A percentile compares a stretch with the other conserved stretches of the same genome.
phyloP scores from a whole-genome alignment of 1,140 invertebrate species.

The Halesus radiatus region DNA sequence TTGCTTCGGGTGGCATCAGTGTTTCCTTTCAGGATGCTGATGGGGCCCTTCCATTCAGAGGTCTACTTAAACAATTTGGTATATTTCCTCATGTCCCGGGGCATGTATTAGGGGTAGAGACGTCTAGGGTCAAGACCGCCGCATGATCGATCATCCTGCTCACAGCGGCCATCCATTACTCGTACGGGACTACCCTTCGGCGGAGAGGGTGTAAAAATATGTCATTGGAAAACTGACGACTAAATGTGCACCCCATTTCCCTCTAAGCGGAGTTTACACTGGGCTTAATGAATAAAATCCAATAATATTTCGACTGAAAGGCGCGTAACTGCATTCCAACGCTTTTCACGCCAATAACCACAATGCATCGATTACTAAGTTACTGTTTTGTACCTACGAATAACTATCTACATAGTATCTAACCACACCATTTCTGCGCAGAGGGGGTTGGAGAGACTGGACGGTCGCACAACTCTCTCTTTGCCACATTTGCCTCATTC shows the following conservation, averaged over 20 bases:
- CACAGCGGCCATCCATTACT: slow-evolving; percentile 38
- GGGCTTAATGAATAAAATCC: no score
- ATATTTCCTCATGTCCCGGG: not conserved
- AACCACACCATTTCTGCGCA: no score
- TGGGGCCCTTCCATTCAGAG: not conserved
- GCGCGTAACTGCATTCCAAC: no score
- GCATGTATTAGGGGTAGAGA: not conserved
- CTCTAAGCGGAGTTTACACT: not conserved
- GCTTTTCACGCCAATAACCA: no score
- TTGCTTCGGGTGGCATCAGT: no score
- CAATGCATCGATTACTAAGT: no score
- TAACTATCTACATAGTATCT: no score
- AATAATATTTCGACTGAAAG: no score
- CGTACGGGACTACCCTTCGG: not conserved
- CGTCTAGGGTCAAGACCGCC: slow-evolving; percentile 35
- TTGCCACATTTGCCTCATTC: no score
- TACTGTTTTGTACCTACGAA: no score
- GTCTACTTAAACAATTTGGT: not conserved
- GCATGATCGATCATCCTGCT: slow-evolving; percentile 40
- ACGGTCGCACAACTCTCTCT: no score
- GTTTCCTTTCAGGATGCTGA: not conserved
- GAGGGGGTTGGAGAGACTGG: no score
- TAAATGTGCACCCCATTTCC: slow-evolving; percentile 30
- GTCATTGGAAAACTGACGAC: slow-evolving; percentile 21
- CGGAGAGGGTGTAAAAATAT: slow-evolving; percentile 25